Evolutionary conservation across 2,797 vertebrate species (phyloP), one percentile per base, ranked within the genome.

Genomic region (Cercopithecus petaurista): DNA sequence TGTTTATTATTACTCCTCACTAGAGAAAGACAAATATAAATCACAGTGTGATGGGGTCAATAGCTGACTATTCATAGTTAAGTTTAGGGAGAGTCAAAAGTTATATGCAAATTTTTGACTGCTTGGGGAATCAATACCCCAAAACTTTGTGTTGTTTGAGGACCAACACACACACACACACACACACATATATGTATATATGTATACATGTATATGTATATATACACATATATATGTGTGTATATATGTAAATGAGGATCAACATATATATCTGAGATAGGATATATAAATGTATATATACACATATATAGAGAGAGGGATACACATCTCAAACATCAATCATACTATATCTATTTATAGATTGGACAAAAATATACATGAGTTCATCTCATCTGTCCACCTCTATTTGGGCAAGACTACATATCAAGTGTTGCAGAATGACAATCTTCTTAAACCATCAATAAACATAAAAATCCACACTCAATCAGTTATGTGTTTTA

Each of bases 241-340:
- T 50, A 15, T 59, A 59, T 59, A 57, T 57, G 10, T 11, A 57
- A 10, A 26, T 21, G 6, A 52, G 52, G 19, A 21, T 21, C 19
- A 8, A 52, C 7, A 52, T 21, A 52, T 52, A 52, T 52, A 52
- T 52, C 52, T 52, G 52, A 52, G 50, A 57, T 11, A 26, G 3
- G 22, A 57, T 57, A 26, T 26, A 57, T 59, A 28, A 1, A 30
- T 61, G 7, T 64, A 33, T 33, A 64, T 67, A 33, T 52, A 21
- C 7, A 52, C 0, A 52, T 1, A 52, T 8, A 52, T 19, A 52
- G 0, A 43, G 0, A 43, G 5, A 41, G 13, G 33, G 33, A 17
- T 67, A 17, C 22, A 79, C 19, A 33, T 59, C 33, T 83, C 24
- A 84, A 22, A 33, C 12, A 48, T 59, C 41, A 57, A 4, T 36